Evolutionary conservation across 2,888 invertebrate genomes (phyloP).

Genomic region (Aphidoletes aphidimyza): DNA sequence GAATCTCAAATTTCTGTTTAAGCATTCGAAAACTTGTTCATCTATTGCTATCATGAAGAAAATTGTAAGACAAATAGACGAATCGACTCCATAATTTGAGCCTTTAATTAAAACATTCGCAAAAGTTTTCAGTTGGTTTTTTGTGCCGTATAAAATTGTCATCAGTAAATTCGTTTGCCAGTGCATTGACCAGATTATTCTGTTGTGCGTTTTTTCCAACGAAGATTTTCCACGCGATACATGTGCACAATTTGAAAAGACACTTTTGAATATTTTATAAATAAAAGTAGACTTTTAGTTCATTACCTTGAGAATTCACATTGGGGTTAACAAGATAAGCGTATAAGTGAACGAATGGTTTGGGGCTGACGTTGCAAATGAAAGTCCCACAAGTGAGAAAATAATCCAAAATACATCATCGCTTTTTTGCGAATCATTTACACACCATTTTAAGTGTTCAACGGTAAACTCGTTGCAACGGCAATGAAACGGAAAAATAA

Average conservation of each 20-base stretch:
- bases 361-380: not conserved
- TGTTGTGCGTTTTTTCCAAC: not conserved
- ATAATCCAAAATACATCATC: slow-evolving; percentile 45
- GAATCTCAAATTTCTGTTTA: not conserved
- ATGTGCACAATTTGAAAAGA: slow-evolving; percentile 1
- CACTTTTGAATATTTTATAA: not conserved
- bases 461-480: not conserved
- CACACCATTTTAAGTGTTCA: not conserved
- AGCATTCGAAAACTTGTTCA: too few relatives aligned
- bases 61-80: not conserved
- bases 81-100: not conserved
- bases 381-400: slow-evolving; percentile 37
- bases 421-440: not conserved
- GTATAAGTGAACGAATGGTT: not conserved
- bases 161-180: not conserved
- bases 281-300: slow-evolving; percentile 30
- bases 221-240: not conserved
- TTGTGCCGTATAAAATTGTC: not conserved
- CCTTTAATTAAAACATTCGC: slow-evolving; percentile 1
- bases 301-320: slow-evolving; percentile 27
- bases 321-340: slow-evolving; percentile 31
- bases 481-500: slow-evolving; percentile 24
- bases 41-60: not conserved
- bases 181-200: slow-evolving; percentile 33
- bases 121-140: too few relatives aligned